These are phyloP conservation scores for Lytechinus pictus DNA, from an alignment of 35 echinoderm and acorn worm genomes.

Conservation along the genomic window DNA sequence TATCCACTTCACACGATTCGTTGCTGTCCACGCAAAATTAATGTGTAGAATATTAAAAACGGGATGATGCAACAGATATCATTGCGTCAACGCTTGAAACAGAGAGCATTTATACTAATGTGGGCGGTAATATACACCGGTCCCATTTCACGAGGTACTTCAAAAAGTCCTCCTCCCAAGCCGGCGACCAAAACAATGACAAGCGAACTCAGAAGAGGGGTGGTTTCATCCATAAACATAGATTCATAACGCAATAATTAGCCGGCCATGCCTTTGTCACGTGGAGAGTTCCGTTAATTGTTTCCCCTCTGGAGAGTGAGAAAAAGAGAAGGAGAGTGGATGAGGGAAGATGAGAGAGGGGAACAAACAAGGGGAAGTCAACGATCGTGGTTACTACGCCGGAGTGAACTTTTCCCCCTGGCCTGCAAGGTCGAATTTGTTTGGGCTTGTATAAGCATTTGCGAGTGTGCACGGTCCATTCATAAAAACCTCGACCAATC, in stretches of 20 bases:
- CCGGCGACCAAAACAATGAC: not conserved
- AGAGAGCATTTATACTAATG: not conserved
- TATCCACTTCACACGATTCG: not conserved
- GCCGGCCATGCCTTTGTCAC: not conserved
- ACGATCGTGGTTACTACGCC: not conserved
- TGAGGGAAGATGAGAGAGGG: not conserved
- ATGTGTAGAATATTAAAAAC: not conserved
- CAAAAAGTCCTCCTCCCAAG: not conserved
- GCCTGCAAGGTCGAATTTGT: slow-evolving; percentile 1
- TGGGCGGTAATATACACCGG: not conserved
- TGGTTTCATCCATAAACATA: not conserved
- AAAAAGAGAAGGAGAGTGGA: not conserved
- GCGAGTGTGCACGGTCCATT: not conserved
- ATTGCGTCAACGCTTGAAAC: not conserved
- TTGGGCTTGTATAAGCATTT: not conserved
- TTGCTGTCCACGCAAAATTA: not conserved
- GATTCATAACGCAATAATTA: slow-evolving; percentile 5
- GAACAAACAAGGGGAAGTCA: not conserved
- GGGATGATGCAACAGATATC: not conserved
- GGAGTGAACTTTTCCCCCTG: slow-evolving; percentile 8
- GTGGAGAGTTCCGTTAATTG: not conserved
- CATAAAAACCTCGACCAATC: slow-evolving; percentile 3
- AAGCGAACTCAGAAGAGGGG: not conserved
- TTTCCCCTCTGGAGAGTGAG: not conserved
- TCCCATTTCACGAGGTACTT: not conserved